phyloP scores from a whole-genome alignment of 2,113 vertebrate genomes.

The Epinephelus moara region DNA sequence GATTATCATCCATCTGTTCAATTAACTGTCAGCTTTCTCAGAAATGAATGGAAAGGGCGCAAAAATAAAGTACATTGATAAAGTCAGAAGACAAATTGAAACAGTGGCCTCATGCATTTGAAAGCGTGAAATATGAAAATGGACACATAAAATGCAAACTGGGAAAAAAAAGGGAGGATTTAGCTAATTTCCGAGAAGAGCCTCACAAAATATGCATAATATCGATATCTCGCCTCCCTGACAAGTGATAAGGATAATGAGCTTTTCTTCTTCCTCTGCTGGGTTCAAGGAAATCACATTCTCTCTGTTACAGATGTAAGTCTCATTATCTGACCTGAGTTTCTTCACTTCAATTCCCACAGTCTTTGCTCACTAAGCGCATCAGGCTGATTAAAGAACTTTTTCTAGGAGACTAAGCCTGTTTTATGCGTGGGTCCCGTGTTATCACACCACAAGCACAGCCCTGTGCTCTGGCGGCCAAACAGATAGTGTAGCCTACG shows the following conservation, averaged over 20 bases:
- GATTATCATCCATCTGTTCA: constrained; percentile 81
- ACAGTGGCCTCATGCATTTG: constrained; percentile 52
- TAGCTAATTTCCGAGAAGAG: constrained; percentile 71
- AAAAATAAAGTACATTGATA: constrained; percentile 46
- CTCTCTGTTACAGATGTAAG: constrained; percentile 78
- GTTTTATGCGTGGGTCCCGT: constrained; percentile 64
- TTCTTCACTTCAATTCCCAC: constrained; percentile 78
- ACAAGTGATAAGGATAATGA: constrained; percentile 82
- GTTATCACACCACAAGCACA: constrained; percentile 69
- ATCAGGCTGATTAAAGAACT: constrained; percentile 80
- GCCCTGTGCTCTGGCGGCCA: constrained; percentile 59
- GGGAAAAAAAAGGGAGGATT: constrained; percentile 46
- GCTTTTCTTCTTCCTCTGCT: constrained; percentile 73
- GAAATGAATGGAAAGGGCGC: constrained; percentile 58
- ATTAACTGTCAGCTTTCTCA: constrained; percentile 76
- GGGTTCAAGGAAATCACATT: constrained; percentile 77
- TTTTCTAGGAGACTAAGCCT: constrained; percentile 73
- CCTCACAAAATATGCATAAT: constrained; percentile 73
- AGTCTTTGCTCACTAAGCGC: constrained; percentile 79
- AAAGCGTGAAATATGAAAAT: constrained; percentile 55
- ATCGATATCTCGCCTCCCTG: constrained; percentile 73
- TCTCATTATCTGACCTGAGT: constrained; percentile 82
- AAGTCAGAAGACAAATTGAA: constrained; percentile 62
- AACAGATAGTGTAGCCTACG: constrained; percentile 67
- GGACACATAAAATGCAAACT: constrained; percentile 57